These are phyloP conservation scores for Lordiphosa andalusiaca DNA, from an alignment of 2,888 invertebrate genomes.

Conservation along the genomic window DNA sequence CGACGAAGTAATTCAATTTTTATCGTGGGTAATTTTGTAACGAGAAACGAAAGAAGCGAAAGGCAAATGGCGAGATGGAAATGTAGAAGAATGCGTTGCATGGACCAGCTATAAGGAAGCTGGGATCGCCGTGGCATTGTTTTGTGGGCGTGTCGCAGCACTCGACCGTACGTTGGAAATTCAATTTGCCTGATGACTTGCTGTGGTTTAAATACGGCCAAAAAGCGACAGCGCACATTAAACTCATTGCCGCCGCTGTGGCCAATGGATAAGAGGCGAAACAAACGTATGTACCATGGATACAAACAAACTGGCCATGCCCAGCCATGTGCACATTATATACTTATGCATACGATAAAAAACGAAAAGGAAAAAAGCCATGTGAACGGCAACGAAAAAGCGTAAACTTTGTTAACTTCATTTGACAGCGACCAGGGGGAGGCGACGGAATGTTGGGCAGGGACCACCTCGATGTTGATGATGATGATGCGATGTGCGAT, in stretches of 20 bases:
- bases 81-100: slow-evolving; percentile 13
- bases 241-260: slow-evolving; percentile 59
- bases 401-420: slow-evolving; percentile 70
- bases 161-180: slow-evolving; percentile 77
- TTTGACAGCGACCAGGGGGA: slow-evolving; percentile 53
- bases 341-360: slow-evolving; percentile 61
- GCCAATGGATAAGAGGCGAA: slow-evolving; percentile 54
- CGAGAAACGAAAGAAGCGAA: slow-evolving; percentile 72
- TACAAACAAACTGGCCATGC: slow-evolving; percentile 28
- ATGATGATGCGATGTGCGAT: slow-evolving; percentile 13
- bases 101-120: slow-evolving; percentile 19
- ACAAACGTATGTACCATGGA: slow-evolving; percentile 28
- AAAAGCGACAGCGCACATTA: slow-evolving; percentile 67
- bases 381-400: slow-evolving; percentile 34
- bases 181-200: slow-evolving; percentile 78
- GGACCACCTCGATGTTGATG: not conserved
- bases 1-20: slow-evolving; percentile 79
- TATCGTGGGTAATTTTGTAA: slow-evolving; percentile 79
- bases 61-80: slow-evolving; percentile 26
- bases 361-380: slow-evolving; percentile 16
- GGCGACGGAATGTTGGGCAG: slow-evolving; percentile 12
- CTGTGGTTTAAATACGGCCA: slow-evolving; percentile 70
- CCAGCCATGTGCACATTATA: slow-evolving; percentile 51
- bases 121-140: slow-evolving; percentile 4
- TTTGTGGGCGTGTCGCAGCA: slow-evolving; percentile 42